A percentile compares a stretch with the other conserved stretches of the same genome.
These are phyloP conservation scores for Cheirogaleus medius DNA, from an alignment of 2,113 vertebrate genomes.

Conservation along the genomic window DNA sequence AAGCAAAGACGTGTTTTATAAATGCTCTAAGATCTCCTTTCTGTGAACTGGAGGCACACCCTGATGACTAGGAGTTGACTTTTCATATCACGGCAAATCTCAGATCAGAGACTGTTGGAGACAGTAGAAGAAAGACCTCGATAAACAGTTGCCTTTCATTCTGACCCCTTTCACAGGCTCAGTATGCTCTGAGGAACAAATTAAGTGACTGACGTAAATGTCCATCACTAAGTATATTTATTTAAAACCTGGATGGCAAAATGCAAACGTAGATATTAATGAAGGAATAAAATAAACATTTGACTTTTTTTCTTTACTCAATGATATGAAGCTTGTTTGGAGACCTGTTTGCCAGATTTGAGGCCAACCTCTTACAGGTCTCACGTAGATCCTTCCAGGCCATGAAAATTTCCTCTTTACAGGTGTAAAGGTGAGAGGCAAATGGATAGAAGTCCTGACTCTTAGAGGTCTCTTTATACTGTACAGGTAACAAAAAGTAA, in stretches of 20 bases:
- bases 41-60: neutral
- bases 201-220: constrained; percentile 43
- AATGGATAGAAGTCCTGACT: neutral
- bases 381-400: neutral
- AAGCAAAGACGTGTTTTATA: neutral
- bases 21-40: neutral
- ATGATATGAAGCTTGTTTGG: neutral
- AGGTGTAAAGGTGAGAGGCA: neutral
- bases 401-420: neutral
- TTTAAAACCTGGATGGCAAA: constrained; percentile 20
- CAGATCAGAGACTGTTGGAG: neutral
- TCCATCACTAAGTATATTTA: constrained; percentile 53
- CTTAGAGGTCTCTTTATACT: neutral
- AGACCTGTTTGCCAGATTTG: neutral
- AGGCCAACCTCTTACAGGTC: neutral
- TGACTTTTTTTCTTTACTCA: constrained; percentile 40
- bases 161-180: neutral
- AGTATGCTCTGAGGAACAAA: neutral
- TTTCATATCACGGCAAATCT: neutral
- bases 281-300: constrained; percentile 40
- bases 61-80: neutral
- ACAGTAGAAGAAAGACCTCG: rapidly evolving
- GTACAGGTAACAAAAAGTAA: neutral
- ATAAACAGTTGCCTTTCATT: neutral
- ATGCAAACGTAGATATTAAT: constrained; percentile 58